Percentiles rank a stretch among this genome's conserved stretches.
phyloP scores from a whole-genome alignment of 2,888 invertebrate genomes.

The Theretra japonica region DNA sequence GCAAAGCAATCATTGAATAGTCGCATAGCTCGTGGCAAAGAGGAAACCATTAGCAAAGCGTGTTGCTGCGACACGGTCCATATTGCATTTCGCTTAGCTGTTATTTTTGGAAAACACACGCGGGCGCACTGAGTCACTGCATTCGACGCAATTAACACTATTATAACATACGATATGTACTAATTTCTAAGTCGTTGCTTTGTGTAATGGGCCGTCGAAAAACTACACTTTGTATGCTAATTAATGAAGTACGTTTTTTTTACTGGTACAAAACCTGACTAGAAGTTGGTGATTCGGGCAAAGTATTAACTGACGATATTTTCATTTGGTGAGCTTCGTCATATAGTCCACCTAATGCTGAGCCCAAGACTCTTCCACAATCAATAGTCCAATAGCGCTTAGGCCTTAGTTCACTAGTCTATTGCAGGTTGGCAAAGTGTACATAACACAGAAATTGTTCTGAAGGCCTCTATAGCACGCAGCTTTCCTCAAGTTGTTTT shows the following conservation, averaged over 20 bases:
- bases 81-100: slow-evolving; percentile 39
- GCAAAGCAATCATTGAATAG: background rate
- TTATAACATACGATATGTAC: background rate
- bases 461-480: no score
- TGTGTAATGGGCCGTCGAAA: slow-evolving; percentile 8
- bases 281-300: no score
- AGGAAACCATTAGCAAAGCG: background rate
- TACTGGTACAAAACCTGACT: background rate
- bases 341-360: no score
- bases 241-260: background rate
- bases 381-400: no score
- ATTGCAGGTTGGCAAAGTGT: no score
- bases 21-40: slow-evolving; percentile 3
- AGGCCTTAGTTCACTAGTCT: no score
- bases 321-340: no score
- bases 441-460: no score
- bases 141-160: slow-evolving; percentile 9
- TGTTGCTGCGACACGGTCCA: background rate
- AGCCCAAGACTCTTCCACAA: no score
- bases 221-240: background rate
- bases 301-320: no score
- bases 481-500: no score
- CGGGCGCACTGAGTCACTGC: slow-evolving; percentile 1
- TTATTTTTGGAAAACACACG: slow-evolving; percentile 29
- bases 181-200: slow-evolving; percentile 9